These are phyloP conservation scores for Lophotriccus pileatus DNA, from an alignment of 2,797 vertebrate genomes.

Conservation along the genomic window DNA sequence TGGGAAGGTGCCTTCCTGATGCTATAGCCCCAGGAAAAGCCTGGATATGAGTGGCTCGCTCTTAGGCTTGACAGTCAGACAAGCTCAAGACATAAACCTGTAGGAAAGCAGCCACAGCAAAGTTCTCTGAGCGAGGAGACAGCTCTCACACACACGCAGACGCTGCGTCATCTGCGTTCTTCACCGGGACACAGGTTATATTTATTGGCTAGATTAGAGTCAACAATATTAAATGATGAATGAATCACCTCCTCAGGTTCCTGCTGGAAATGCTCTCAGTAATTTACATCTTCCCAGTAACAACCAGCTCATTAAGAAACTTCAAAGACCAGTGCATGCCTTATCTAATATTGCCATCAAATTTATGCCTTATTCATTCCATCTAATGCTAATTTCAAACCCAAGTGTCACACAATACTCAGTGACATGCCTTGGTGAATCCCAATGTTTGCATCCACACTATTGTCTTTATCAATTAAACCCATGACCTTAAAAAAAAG, in stretches of 20 bases:
- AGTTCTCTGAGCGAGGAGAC: not conserved
- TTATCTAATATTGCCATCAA: conserved; percentile 56
- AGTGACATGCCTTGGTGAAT: not conserved
- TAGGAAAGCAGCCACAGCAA: conserved; percentile 25
- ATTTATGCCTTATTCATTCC: not conserved
- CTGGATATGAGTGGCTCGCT: not conserved
- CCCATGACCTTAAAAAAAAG: not conserved
- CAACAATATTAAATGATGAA: conserved; percentile 47
- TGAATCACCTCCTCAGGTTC: conserved; percentile 45
- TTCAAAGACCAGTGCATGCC: conserved; percentile 15
- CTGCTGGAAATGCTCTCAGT: conserved; percentile 39
- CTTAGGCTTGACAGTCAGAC: not conserved
- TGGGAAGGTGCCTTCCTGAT: not conserved
- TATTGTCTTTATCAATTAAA: not conserved
- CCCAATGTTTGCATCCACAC: not conserved
- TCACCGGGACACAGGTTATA: not conserved
- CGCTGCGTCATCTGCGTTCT: conserved; percentile 24
- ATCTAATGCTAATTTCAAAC: conserved; percentile 16
- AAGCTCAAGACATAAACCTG: not conserved
- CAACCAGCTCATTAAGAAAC: conserved; percentile 19
- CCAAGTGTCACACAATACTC: not conserved
- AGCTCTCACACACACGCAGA: not conserved
- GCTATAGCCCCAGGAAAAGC: not conserved
- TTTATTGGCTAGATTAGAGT: conserved; percentile 40
- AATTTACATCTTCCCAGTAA: conserved; percentile 32